Percentiles rank a stretch among this genome's conserved stretches.
Conservation (phyloP, 2,797 vertebrate genomes). For the Limosa lapponica region DNA sequence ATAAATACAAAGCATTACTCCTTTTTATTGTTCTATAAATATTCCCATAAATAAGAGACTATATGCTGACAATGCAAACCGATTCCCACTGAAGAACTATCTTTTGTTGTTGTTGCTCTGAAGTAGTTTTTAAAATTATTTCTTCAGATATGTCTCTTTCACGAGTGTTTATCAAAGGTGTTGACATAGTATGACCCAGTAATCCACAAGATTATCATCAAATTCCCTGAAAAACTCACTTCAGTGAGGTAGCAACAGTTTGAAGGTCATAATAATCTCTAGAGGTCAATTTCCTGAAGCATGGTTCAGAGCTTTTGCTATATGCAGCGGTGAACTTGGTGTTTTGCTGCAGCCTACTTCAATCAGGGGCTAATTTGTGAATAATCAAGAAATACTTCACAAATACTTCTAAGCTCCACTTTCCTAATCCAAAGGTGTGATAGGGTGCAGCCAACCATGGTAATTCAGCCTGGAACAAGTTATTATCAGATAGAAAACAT, state of each 20-base stretch:
- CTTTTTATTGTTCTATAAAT: not conserved
- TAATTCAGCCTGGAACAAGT: slow-evolving; percentile 79
- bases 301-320: slow-evolving; percentile 72
- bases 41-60: not conserved
- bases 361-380: slow-evolving; percentile 77
- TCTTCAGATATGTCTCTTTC: slow-evolving; percentile 30
- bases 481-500: slow-evolving; percentile 76
- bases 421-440: slow-evolving; percentile 79
- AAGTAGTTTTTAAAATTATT: slow-evolving; percentile 20
- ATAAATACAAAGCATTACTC: not conserved
- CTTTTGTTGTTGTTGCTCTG: not conserved
- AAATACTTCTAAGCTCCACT: slow-evolving; percentile 73
- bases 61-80: not conserved
- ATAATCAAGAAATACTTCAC: slow-evolving; percentile 80
- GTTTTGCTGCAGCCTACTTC: slow-evolving; percentile 73
- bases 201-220: slow-evolving; percentile 57
- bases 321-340: slow-evolving; percentile 29
- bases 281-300: slow-evolving; percentile 73
- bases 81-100: not conserved
- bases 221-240: slow-evolving; percentile 49
- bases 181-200: slow-evolving; percentile 41
- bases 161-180: slow-evolving; percentile 36
- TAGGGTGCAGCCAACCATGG: slow-evolving; percentile 78
- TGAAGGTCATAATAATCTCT: slow-evolving; percentile 77
- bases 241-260: slow-evolving; percentile 52